Base-by-base conservation (phyloP, 2,797 vertebrate species). In the Poecilia velifera region DNA sequence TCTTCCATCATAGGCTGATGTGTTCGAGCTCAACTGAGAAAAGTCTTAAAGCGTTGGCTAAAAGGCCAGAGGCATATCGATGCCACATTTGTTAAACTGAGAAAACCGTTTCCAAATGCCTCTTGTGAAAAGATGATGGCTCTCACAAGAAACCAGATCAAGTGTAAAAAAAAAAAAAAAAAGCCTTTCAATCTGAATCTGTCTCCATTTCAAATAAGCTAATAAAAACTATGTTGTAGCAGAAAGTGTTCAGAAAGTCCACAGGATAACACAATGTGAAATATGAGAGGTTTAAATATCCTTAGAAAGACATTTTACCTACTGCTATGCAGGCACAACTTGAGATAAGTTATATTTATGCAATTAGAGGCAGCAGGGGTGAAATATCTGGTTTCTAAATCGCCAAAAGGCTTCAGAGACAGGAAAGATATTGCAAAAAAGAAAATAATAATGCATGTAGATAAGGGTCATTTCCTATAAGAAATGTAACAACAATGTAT, bases 21-120 rank as follows among this genome's bases (percentile, higher is more conserved):
- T 88, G 86, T 93, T 93, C 75, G 84, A 92, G 77, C 66, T 76
- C 74, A 73, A 81, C 72, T 94, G 93, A 78, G 84, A 94, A 94
- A 94, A 89, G 79, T 86, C 80, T 84, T 80, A 59, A 72, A 82
- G 85, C 87, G 72, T 36, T 39, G 41, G 76, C 86, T 91, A 86
- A 92, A 92, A 93, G 87, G 55, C 34, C 28, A 2, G 53, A 72
- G 72, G 82, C 85, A 93, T 72, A 88, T 47, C 81, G 79, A 82
- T 76, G 20, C 74, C 68, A 78, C n/a, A 70, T 73, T 85, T 78
- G 79, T 84, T 87, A 80, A 88, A 87, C 66, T 49, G 36, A 76
- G 76, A 79, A 76, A 82, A 86, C 76, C 7, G 64, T 73, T 76
- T 82, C 74, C 46, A 82, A 86, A 86, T 64, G 39, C 72, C 62